phyloP scores from a whole-genome alignment of 2,888 invertebrate genomes.

The Venusia cambrica region DNA sequence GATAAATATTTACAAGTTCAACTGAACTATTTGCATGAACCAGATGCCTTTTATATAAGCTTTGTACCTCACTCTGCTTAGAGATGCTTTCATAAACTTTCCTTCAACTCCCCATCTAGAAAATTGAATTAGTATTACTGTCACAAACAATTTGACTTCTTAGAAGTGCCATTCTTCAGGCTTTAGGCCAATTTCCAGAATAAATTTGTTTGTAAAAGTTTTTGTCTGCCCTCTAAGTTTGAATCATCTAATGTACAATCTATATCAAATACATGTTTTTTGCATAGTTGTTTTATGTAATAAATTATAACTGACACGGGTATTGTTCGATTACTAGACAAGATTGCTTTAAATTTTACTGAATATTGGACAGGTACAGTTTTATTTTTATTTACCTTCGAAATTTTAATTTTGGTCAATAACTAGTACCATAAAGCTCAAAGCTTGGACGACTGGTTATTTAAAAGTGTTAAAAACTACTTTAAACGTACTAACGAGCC shows the following conservation, averaged over 20 bases:
- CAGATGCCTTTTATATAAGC: too few species aligned
- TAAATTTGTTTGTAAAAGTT: conserved; percentile 10
- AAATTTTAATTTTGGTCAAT: too few species aligned
- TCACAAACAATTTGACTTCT: conserved; percentile 6
- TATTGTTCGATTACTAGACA: too few species aligned
- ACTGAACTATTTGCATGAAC: too few species aligned
- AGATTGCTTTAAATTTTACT: too few species aligned
- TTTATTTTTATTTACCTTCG: too few species aligned
- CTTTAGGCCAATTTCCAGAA: conserved; percentile 8
- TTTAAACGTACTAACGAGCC: conserved; percentile 11
- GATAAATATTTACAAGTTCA: too few species aligned
- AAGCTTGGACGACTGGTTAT: too few species aligned
- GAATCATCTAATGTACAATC: conserved; percentile 9
- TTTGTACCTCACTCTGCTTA: neutral
- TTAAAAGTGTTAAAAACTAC: conserved; percentile 4
- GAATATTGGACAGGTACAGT: too few species aligned
- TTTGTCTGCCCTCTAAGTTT: conserved; percentile 16
- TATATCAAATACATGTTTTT: conserved; percentile 14
- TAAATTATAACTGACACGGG: conserved; percentile 5
- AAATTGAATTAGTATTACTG: conserved; percentile 20
- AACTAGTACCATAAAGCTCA: too few species aligned
- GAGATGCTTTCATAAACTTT: conserved; percentile 21
- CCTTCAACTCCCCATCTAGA: conserved; percentile 23
- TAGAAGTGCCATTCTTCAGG: conserved; percentile 15
- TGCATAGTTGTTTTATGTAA: conserved; percentile 5